Evolutionary conservation across 2,888 invertebrate genomes (phyloP), one percentile per base, ranked within the genome.

Genomic region (Amblyteles armatorius): DNA sequence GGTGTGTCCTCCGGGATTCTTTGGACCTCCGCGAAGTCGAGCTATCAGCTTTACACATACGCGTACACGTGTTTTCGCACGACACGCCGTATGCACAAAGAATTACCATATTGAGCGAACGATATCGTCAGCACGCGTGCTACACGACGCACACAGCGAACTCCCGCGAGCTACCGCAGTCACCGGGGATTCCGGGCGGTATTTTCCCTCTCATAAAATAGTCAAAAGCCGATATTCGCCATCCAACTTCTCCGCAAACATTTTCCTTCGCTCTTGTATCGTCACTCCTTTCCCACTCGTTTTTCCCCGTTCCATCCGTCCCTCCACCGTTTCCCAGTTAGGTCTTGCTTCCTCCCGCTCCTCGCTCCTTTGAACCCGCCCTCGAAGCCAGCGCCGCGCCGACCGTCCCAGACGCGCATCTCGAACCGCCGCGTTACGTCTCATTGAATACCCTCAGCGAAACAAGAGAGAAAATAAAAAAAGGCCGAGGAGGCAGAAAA

Each of bases 201-300:
- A 88, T 90, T 88, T 85, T 85, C 83, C 86, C 78, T 88, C 89
- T 91, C 91, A 90, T 92, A 88, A 90, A 92, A 91, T 91, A 90
- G 90, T 90, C 88, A 90, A 90, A 88, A 90, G 89, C 89, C 91
- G 88, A 91, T 92, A 84, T 78, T 78, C 72, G 29, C 33, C 60
- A 52, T 57, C 48, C 40, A 33, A 50, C 33, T 52, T 44, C 5
- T 33, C 16, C n/a, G 16, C 33, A 16, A 63, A 26, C 22, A 50
- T 9, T 40, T 55, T 55, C 52, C n/a, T 79, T 78, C 85, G 57
- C 67, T 87, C 86, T 86, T 81, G 86, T 82, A 69, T 83, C 73
- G 52, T 52, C 29, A 65, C 52, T 60, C 79, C 68, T 77, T 73
- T 82, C 60, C 52, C 33, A 67, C 65, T 55, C 29, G 36, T 13